These are phyloP conservation scores for Pyrocoelia pectoralis DNA, from an alignment of 2,888 invertebrate genomes.

Conservation along the genomic window DNA sequence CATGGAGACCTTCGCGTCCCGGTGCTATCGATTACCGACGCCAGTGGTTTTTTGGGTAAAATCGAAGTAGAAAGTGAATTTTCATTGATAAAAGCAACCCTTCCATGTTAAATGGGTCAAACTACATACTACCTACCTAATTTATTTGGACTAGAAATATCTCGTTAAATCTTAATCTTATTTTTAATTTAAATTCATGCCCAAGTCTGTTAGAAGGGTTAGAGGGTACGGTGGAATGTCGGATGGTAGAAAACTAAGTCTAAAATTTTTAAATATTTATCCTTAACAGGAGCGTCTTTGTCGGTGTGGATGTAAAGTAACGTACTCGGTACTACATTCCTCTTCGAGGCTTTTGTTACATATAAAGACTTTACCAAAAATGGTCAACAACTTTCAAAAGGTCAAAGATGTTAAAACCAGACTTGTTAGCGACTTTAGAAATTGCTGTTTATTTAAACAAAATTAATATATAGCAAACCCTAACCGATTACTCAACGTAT, in stretches of 20 bases:
- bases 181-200: slow-evolving; percentile 25
- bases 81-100: slow-evolving; percentile 16
- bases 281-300: slow-evolving; percentile 4
- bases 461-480: neutral
- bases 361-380: slow-evolving; percentile 30
- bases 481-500: neutral
- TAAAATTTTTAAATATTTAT: slow-evolving; percentile 19
- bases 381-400: slow-evolving; percentile 31
- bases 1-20: slow-evolving; percentile 42
- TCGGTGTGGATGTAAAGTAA: slow-evolving; percentile 2
- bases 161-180: too few relatives aligned
- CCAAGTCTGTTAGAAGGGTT: neutral
- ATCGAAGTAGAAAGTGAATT: neutral
- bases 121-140: too few relatives aligned
- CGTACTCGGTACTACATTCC: slow-evolving; percentile 2
- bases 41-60: slow-evolving; percentile 19
- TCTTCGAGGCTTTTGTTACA: slow-evolving; percentile 3
- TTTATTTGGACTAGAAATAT: too few relatives aligned
- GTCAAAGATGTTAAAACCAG: slow-evolving; percentile 27
- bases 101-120: neutral
- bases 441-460: neutral
- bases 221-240: neutral
- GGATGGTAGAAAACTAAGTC: slow-evolving; percentile 9
- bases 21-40: slow-evolving; percentile 39
- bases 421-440: slow-evolving; percentile 13